Conservation (phyloP, 2,113 vertebrate species). For the Junco hyemalis region DNA sequence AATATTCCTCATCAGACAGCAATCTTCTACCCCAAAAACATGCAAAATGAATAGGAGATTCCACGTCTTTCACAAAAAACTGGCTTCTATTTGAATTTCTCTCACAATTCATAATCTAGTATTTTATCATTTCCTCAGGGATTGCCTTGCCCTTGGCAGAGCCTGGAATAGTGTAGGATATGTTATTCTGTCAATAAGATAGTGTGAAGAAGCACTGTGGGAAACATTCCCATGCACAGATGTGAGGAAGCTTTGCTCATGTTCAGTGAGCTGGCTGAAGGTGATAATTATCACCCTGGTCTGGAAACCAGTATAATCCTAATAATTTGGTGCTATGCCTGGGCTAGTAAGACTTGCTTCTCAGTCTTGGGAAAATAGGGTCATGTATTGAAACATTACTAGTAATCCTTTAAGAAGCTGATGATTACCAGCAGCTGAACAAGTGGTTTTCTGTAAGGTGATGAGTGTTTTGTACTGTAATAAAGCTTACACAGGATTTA, state of each 20-base stretch:
- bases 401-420: constrained; percentile 14
- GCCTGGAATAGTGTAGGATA: background rate
- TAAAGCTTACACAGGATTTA: background rate
- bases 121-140: background rate
- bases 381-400: background rate
- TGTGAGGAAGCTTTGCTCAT: background rate
- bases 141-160: background rate
- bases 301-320: background rate
- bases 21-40: background rate
- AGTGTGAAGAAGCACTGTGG: background rate
- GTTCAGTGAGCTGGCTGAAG: background rate
- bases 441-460: background rate
- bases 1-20: background rate
- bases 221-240: background rate
- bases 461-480: background rate
- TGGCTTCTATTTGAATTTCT: background rate
- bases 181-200: background rate
- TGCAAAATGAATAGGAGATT: background rate
- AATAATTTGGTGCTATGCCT: background rate
- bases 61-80: background rate
- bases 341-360: background rate
- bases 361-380: background rate
- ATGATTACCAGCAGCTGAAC: background rate
- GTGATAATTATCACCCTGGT: background rate
- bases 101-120: background rate